phyloP scores from a whole-genome alignment of 2,113 vertebrate genomes.

The Diphyllodes magnificus region DNA sequence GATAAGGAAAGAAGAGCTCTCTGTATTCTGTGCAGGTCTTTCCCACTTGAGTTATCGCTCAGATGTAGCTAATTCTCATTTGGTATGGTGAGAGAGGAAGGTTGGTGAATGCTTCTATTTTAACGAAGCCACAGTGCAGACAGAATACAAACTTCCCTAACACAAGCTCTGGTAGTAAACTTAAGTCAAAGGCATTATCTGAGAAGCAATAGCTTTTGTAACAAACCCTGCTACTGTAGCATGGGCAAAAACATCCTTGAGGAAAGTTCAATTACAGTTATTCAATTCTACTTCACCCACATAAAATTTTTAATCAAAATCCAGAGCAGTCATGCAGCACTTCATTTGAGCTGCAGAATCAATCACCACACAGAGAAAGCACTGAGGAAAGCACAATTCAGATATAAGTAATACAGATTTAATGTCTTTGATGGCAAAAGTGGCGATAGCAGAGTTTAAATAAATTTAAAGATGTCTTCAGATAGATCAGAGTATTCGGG shows the following conservation, averaged over 20 bases:
- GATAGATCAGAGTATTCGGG: neutral
- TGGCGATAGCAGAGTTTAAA: neutral
- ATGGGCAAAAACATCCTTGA: neutral
- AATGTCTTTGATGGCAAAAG: neutral
- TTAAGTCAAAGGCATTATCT: neutral
- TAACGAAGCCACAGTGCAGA: neutral
- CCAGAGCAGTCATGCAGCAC: conserved; percentile 28
- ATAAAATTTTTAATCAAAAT: conserved; percentile 50
- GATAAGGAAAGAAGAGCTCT: neutral
- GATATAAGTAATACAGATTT: neutral
- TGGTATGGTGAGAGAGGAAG: neutral
- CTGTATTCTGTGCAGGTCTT: neutral
- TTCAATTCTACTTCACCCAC: conserved; percentile 7
- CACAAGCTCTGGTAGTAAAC: neutral
- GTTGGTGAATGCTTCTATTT: neutral
- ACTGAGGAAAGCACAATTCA: conserved; percentile 20
- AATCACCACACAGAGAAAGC: conserved; percentile 3
- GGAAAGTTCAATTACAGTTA: conserved; percentile 14
- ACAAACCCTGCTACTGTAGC: neutral
- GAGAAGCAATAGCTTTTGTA: neutral
- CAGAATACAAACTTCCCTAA: neutral
- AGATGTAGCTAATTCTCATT: neutral
- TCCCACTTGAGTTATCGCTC: neutral
- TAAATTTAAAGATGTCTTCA: neutral
- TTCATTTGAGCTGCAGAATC: conserved; percentile 32